These are phyloP conservation scores for Hypsibius dujardini DNA, from an alignment of 1,140 invertebrate genomes.

Conservation along the genomic window DNA sequence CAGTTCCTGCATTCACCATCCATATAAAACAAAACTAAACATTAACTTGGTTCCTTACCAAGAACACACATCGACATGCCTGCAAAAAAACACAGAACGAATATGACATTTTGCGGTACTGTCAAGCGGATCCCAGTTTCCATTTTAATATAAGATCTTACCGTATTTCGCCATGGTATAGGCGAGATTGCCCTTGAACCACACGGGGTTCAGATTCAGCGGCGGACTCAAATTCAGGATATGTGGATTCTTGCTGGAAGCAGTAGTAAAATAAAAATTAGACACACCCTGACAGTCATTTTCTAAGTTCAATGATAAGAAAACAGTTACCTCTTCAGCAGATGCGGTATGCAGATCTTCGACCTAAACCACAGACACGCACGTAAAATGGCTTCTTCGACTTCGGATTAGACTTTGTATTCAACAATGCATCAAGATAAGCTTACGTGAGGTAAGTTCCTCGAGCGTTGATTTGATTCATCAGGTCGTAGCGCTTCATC, in stretches of 20 bases:
- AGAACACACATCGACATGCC: slow-evolving; percentile 95
- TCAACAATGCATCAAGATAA: not conserved
- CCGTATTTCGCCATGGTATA: slow-evolving; percentile 96
- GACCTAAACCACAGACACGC: not conserved
- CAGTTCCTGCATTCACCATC: too few relatives aligned
- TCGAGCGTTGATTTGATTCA: slow-evolving; percentile 74
- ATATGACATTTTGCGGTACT: too few relatives aligned
- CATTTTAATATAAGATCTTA: too few relatives aligned
- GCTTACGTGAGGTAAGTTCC: slow-evolving; percentile 77
- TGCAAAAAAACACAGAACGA: too few relatives aligned
- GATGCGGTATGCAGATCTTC: slow-evolving; percentile 8
- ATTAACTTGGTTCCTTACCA: slow-evolving; percentile 29
- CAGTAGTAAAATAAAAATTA: not conserved
- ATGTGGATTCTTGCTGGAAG: slow-evolving; percentile 61
- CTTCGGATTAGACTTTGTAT: not conserved
- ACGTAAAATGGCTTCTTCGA: slow-evolving; percentile 15
- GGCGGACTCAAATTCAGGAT: slow-evolving; percentile 92
- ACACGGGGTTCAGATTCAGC: slow-evolving; percentile 64
- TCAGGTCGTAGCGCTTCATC: slow-evolving; percentile 88
- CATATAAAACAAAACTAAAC: too few relatives aligned
- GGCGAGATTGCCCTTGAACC: slow-evolving; percentile 73
- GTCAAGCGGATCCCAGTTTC: too few relatives aligned
- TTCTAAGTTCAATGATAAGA: slow-evolving; percentile 19
- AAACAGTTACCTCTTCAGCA: slow-evolving; percentile 14
- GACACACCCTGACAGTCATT: not conserved